Conservation (phyloP, 1,140 invertebrate genomes). For the Tetranychus cinnabarinus region DNA sequence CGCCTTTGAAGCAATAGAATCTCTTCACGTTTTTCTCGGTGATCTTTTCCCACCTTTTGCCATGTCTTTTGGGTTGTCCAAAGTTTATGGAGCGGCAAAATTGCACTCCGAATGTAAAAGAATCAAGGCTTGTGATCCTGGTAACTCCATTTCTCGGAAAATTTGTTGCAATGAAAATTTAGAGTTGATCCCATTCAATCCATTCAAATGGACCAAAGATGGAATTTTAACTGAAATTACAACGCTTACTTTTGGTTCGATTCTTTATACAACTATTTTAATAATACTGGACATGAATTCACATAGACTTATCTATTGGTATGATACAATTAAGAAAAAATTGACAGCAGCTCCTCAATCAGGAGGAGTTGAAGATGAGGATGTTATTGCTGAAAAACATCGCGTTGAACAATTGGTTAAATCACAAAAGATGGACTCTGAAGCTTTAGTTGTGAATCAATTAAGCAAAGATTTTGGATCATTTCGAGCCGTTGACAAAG, state of each 20-base stretch:
- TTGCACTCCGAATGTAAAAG: background rate
- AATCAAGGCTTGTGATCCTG: background rate
- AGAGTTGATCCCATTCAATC: background rate
- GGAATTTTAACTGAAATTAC: background rate
- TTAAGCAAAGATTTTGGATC: background rate
- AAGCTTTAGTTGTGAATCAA: background rate
- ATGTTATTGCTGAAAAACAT: background rate
- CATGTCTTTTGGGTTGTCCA: background rate
- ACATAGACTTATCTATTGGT: background rate
- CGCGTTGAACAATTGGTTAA: background rate
- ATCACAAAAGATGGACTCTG: background rate
- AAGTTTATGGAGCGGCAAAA: background rate
- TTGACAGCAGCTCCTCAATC: background rate
- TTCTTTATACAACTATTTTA: background rate
- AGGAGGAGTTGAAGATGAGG: background rate
- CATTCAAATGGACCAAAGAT: background rate
- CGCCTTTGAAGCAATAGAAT: no score
- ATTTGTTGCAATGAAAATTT: no score
- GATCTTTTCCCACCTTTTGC: background rate
- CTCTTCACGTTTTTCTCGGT: background rate
- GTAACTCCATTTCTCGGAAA: background rate
- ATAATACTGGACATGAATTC: background rate
- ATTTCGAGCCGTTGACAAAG: slow-evolving; percentile 23
- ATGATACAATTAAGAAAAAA: background rate
- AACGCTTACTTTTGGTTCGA: background rate